A percentile compares a stretch with the other conserved stretches of the same genome.
Conservation (phyloP, 2,113 vertebrate genomes). For the Isurus oxyrinchus region DNA sequence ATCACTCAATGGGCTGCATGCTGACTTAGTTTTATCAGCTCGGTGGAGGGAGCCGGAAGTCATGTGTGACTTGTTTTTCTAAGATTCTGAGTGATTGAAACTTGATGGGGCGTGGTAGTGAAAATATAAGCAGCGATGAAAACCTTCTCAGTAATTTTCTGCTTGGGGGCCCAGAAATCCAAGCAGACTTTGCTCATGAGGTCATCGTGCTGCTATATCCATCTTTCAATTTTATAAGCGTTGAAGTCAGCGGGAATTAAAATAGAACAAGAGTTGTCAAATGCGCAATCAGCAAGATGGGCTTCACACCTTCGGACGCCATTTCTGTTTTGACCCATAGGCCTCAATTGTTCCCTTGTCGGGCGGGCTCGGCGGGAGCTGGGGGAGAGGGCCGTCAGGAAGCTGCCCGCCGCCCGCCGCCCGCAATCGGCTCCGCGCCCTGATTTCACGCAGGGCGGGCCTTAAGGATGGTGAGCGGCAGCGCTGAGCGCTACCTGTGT, state of each 20-base stretch:
- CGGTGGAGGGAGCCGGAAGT: background rate
- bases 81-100: background rate
- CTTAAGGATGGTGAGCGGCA: too few species aligned
- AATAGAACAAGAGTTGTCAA: background rate
- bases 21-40: background rate
- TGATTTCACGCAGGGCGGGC: too few species aligned
- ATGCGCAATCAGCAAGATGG: background rate
- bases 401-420: too few species aligned
- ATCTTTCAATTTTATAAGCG: background rate
- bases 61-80: background rate
- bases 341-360: too few species aligned
- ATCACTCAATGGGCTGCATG: background rate
- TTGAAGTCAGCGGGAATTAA: background rate
- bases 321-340: too few species aligned
- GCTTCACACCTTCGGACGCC: background rate
- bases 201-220: background rate
- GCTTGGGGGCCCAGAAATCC: background rate
- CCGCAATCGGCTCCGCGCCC: too few species aligned
- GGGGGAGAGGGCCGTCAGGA: too few species aligned
- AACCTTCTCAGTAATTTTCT: background rate
- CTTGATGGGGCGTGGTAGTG: background rate
- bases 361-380: too few species aligned
- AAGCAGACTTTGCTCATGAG: background rate
- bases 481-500: too few species aligned
- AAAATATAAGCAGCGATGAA: background rate